Percentiles rank a stretch among this genome's conserved stretches.
Evolutionary conservation across 2,113 vertebrate species (phyloP).

Genomic region (Procapra przewalskii): DNA sequence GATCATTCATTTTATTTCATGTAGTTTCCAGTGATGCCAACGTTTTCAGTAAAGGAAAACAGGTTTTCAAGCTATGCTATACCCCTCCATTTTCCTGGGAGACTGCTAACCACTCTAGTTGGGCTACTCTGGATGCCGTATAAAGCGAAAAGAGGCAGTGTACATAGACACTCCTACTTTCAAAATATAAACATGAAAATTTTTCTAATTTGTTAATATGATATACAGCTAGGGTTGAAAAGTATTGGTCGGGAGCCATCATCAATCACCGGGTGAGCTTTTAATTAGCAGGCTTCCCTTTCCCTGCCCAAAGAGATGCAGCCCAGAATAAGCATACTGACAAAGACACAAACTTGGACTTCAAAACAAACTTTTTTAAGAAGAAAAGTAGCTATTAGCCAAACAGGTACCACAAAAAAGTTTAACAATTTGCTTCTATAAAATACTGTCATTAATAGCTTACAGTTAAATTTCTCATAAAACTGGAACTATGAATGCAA

Average conservation of each 20-base stretch:
- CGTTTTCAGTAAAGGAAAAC: neutral
- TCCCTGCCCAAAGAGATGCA: neutral
- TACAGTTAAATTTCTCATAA: conserved; percentile 27
- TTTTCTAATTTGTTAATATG: neutral
- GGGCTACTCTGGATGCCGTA: neutral
- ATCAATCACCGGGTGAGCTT: neutral
- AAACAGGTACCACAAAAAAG: neutral
- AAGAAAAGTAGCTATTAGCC: neutral
- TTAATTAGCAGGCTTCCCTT: neutral
- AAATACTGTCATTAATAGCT: neutral
- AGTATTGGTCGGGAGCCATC: neutral
- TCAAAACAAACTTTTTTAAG: neutral
- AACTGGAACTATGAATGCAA: neutral
- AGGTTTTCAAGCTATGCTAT: neutral
- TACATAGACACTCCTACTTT: neutral
- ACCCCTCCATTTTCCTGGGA: neutral
- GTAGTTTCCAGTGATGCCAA: neutral
- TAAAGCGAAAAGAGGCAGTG: neutral
- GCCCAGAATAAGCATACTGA: neutral
- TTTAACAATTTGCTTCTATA: conserved; percentile 18
- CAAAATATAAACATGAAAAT: neutral
- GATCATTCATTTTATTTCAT: neutral
- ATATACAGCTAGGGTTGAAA: neutral
- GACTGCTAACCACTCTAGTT: neutral
- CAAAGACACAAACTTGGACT: neutral